Conservation (phyloP, 2,113 vertebrate species). For the Callochromis pleurospilus region DNA sequence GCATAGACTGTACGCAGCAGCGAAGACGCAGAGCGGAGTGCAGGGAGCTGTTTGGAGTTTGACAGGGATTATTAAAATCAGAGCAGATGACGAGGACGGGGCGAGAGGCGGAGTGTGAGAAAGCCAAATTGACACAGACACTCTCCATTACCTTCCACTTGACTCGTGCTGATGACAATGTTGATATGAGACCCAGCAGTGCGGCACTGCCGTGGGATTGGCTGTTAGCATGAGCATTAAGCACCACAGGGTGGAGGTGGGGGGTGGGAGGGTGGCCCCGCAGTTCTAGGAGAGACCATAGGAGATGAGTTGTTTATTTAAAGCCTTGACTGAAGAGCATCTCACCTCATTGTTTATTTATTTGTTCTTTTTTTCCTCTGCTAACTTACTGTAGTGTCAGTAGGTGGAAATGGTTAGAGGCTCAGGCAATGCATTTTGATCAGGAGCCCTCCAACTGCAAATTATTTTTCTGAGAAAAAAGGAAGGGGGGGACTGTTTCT, state of each 20-base stretch:
- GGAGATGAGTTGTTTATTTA: conserved; percentile 70
- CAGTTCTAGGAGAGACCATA: conserved; percentile 35
- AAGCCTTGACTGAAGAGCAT: conserved; percentile 54
- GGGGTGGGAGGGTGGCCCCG: background rate
- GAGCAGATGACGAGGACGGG: conserved; percentile 83
- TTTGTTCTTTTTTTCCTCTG: conserved; percentile 14
- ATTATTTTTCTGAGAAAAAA: conserved; percentile 34
- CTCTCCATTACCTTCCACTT: conserved; percentile 93
- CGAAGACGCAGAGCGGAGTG: conserved; percentile 44
- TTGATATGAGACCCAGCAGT: conserved; percentile 62
- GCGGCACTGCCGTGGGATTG: conserved; percentile 66
- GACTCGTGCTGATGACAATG: conserved; percentile 85
- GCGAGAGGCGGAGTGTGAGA: conserved; percentile 82
- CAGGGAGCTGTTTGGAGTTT: conserved; percentile 90
- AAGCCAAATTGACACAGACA: conserved; percentile 97
- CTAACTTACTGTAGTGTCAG: conserved; percentile 48
- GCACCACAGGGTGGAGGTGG: conserved; percentile 54
- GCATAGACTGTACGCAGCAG: conserved; percentile 46
- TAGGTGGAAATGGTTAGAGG: conserved; percentile 32
- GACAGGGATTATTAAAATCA: conserved; percentile 99
- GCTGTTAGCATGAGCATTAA: conserved; percentile 78
- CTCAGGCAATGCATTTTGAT: conserved; percentile 63
- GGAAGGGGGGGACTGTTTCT: background rate
- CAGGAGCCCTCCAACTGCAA: conserved; percentile 32
- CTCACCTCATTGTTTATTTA: conserved; percentile 56